These are phyloP conservation scores for Pterobdella sp. DNA, from an alignment of 2,888 invertebrate genomes.

Conservation along the genomic window DNA sequence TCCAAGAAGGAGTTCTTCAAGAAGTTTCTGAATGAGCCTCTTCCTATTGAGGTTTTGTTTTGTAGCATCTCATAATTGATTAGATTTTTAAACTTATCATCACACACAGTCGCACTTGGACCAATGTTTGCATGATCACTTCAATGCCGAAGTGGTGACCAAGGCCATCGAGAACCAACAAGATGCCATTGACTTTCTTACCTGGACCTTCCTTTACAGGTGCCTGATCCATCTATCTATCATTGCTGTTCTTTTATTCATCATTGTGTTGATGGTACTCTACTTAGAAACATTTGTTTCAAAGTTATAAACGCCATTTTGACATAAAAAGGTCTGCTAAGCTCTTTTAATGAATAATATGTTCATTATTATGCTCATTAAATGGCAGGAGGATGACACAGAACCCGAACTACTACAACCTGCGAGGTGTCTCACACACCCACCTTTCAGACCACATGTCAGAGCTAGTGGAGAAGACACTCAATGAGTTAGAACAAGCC, in stretches of 20 bases:
- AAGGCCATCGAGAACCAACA: slow-evolving; percentile 99
- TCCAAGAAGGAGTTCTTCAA: slow-evolving; percentile 98
- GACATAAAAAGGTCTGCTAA: too few relatives aligned
- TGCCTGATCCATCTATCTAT: too few relatives aligned
- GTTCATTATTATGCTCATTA: too few relatives aligned
- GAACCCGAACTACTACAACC: slow-evolving; percentile 98
- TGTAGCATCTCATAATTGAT: background rate
- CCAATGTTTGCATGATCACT: slow-evolving; percentile 94
- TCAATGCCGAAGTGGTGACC: slow-evolving; percentile 98
- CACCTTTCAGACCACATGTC: slow-evolving; percentile 96
- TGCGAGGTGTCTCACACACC: slow-evolving; percentile 86
- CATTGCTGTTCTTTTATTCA: background rate
- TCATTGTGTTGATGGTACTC: background rate
- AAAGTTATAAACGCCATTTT: background rate
- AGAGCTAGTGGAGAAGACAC: slow-evolving; percentile 89
- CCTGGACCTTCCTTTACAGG: slow-evolving; percentile 96
- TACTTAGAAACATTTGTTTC: background rate
- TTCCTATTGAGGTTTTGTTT: slow-evolving; percentile 73
- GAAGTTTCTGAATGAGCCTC: slow-evolving; percentile 89
- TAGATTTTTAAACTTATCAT: slow-evolving; percentile 10
- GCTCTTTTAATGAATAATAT: too few relatives aligned
- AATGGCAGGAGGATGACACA: slow-evolving; percentile 73
- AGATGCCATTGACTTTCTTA: slow-evolving; percentile 96
- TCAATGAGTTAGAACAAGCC: slow-evolving; percentile 85
- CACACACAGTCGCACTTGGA: slow-evolving; percentile 76